phyloP scores from a whole-genome alignment of 2,888 invertebrate species.

The Ommatoiulus sabulosus region DNA sequence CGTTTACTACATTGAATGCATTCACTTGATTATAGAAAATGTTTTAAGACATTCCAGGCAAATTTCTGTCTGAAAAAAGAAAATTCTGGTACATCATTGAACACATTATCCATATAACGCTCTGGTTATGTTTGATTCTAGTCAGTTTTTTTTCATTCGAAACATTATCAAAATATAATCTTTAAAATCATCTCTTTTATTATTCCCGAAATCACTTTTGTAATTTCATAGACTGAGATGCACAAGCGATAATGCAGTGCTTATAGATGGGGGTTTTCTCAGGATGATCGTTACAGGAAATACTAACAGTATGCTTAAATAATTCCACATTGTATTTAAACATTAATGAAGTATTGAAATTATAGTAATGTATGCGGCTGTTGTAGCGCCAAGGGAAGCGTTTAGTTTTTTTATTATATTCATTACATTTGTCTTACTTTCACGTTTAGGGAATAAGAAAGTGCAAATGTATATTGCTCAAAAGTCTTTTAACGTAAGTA shows the following conservation, averaged over 20 bases:
- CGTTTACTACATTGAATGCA: too few species aligned
- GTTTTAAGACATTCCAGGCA: too few species aligned
- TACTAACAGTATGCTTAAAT: not conserved
- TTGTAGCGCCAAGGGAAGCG: not conserved
- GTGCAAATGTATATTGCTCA: not conserved
- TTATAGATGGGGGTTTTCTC: not conserved
- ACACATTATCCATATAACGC: too few species aligned
- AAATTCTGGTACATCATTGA: too few species aligned
- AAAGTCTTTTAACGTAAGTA: not conserved
- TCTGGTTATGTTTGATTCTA: too few species aligned
- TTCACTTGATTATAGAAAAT: too few species aligned
- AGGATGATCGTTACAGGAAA: not conserved
- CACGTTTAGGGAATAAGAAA: not conserved
- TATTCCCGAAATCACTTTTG: not conserved
- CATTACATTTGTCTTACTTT: conserved; percentile 24
- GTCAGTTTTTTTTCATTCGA: not conserved
- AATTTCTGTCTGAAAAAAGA: too few species aligned
- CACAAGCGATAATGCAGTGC: not conserved
- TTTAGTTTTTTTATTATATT: not conserved
- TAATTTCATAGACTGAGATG: not conserved
- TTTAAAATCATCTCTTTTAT: not conserved
- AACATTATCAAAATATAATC: not conserved
- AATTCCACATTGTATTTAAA: not conserved
- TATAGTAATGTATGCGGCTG: not conserved
- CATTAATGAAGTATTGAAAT: conserved; percentile 26